phyloP scores from a whole-genome alignment of 2,113 vertebrate species.

The Thalassarche chlororhynchos region DNA sequence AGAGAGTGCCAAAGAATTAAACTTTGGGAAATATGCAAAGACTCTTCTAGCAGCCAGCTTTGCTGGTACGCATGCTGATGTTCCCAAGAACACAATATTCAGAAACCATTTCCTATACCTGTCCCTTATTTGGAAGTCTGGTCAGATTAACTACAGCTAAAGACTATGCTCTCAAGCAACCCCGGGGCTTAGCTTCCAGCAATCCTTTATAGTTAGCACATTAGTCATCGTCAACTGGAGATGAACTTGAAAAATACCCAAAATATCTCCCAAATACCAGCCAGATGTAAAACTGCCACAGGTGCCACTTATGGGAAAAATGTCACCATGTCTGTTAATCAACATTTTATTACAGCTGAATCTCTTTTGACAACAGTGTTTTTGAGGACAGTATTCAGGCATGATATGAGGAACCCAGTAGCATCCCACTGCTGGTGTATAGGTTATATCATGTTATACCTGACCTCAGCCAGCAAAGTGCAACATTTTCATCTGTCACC shows the following conservation, averaged over 20 bases:
- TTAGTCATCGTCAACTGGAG: conserved; percentile 7
- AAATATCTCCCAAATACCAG: conserved; percentile 19
- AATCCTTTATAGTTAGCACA: conserved; percentile 15
- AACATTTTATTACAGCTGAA: conserved; percentile 10
- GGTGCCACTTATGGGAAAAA: conserved; percentile 11
- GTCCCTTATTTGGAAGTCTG: not conserved
- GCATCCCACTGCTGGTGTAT: not conserved
- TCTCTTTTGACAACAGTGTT: not conserved
- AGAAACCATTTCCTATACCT: not conserved
- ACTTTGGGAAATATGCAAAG: not conserved
- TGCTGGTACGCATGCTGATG: not conserved
- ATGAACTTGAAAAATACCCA: not conserved
- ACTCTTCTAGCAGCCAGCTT: not conserved
- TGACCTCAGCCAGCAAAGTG: not conserved
- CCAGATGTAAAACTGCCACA: not conserved
- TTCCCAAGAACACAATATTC: not conserved
- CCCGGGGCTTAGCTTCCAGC: not conserved
- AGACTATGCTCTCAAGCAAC: conserved; percentile 1
- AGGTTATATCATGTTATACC: not conserved
- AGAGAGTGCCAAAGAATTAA: not conserved
- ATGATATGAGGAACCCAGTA: not conserved
- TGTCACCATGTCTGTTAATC: not conserved
- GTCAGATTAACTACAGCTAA: conserved; percentile 21
- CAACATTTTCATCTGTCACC: not conserved
- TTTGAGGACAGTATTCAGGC: not conserved